Evolutionary conservation across 2,888 invertebrate genomes (phyloP), one percentile per base, ranked within the genome.

Genomic region (Spodoptera picta): DNA sequence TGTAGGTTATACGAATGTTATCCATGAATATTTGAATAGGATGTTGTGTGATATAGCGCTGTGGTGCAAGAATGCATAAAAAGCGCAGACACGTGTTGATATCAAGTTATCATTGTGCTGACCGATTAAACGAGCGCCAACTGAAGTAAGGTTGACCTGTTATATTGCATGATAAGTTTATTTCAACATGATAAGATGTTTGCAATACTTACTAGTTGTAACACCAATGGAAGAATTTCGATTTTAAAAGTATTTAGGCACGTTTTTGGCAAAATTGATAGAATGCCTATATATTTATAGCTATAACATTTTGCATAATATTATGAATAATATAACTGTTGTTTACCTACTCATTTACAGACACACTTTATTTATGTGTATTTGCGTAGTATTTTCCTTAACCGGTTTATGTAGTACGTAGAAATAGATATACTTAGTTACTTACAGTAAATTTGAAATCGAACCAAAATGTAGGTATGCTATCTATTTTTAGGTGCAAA

Each of bases 91-190:
- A 60, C 60, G 72, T 65, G 69, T 74, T 70, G 61, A 50, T 70
- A 70, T 53, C 23, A 44, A 57, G 61, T 53, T 73, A 75, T 73
- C 76, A 59, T 54, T 46, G 50, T 49, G 54, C 51, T 75, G 74
- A 68, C 74, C 68, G 73, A 63, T 73, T 52, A 69, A 68, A 48
- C 43, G 36, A 14, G 47, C 75, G 41, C 43, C 43, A 58, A 43
- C 55, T 60, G 51, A 54, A 60, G 70, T 69, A 69, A 46, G 42
- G 54, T 65, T 70, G 75, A 73, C 75, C 71, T 61, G 31, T 53
- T 59, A 58, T 61, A 58, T 62, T 54, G 48, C 57, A 58, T 61
- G 73, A 75, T 75, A 65, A 75, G 65, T 71, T 65, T 65, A 75
- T 75, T 65, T 65, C 58, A 59, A 50, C 27, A n/a, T 51, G 73